Evolutionary conservation across 2,113 vertebrate genomes (phyloP).

Genomic region (Brachypteracias leptosomus): DNA sequence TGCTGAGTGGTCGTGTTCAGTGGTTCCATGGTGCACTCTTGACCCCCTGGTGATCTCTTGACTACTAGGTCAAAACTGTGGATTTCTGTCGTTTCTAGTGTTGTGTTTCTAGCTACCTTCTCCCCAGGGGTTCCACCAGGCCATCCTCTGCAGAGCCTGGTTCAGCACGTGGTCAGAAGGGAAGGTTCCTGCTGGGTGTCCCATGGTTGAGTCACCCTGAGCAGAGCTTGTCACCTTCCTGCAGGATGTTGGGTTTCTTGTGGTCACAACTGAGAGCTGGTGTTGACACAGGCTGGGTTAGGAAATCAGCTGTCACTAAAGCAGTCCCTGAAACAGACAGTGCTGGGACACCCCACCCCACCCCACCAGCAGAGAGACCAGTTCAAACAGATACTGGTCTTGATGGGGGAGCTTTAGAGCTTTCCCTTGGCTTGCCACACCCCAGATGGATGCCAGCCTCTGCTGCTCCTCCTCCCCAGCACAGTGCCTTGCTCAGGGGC

Average conservation of each 20-base stretch:
- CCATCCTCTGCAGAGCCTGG: neutral
- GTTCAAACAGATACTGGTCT: neutral
- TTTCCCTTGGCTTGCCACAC: neutral
- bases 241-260: neutral
- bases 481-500: neutral
- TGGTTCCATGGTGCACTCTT: neutral
- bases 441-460: too few species aligned
- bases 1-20: too few species aligned
- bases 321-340: neutral
- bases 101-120: too few species aligned
- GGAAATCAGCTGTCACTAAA: neutral
- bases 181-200: neutral
- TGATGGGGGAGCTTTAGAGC: neutral
- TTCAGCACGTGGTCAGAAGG: slow-evolving; percentile 24
- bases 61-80: too few species aligned
- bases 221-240: neutral
- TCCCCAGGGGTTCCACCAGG: neutral
- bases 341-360: neutral
- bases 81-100: too few species aligned
- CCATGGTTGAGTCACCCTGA: neutral
- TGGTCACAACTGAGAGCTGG: neutral
- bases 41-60: too few species aligned
- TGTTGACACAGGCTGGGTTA: neutral
- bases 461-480: neutral
- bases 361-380: neutral